Conservation (phyloP, 2,797 vertebrate genomes). For the Enteromius treurensis region DNA sequence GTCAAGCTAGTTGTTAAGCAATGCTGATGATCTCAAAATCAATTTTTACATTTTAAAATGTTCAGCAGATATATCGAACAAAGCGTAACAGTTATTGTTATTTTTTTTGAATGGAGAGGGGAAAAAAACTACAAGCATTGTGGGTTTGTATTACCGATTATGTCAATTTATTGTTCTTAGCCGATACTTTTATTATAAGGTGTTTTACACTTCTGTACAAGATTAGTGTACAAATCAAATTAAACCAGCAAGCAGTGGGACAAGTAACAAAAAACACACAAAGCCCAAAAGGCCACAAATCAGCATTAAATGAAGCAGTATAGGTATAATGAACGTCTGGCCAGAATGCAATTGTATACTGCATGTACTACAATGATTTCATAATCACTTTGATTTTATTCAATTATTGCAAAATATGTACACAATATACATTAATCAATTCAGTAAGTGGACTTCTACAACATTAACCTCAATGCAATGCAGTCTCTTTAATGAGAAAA, state of each 20-base stretch:
- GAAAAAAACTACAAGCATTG: not conserved
- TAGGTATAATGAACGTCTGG: not conserved
- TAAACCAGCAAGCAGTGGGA: not conserved
- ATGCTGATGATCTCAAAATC: not conserved
- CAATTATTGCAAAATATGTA: not conserved
- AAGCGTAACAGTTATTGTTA: not conserved
- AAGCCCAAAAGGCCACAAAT: not conserved
- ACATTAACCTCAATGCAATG: conserved; percentile 50
- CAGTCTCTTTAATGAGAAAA: conserved; percentile 55
- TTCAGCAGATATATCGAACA: not conserved
- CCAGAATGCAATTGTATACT: not conserved
- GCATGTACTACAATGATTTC: not conserved
- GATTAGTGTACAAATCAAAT: not conserved
- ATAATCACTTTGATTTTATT: not conserved
- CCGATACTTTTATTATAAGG: not conserved
- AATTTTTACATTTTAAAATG: not conserved
- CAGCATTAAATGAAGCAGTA: not conserved
- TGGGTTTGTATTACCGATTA: not conserved
- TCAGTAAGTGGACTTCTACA: conserved; percentile 24
- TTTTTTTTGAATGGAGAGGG: not conserved
- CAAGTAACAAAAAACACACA: not conserved
- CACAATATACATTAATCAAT: conserved; percentile 6
- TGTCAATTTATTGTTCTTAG: not conserved
- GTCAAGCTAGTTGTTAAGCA: not conserved
- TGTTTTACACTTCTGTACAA: not conserved